Evolutionary conservation across 2,888 invertebrate species (phyloP).

Genomic region (Eilema caniola): DNA sequence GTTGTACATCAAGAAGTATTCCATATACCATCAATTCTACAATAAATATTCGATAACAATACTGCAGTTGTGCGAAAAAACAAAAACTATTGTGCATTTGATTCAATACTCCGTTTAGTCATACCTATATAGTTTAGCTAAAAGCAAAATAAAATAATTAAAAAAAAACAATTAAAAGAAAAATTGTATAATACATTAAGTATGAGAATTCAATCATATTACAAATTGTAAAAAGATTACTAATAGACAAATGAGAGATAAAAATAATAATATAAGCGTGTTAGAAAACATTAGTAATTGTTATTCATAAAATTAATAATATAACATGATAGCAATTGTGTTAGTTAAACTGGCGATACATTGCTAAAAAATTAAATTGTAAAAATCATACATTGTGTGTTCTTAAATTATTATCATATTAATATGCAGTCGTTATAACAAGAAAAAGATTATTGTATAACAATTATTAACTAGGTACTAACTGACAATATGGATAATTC

Average conservation of each 20-base stretch:
- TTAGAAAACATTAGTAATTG: slow-evolving; percentile 54
- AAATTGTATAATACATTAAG: slow-evolving; percentile 50
- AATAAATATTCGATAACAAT: slow-evolving; percentile 25
- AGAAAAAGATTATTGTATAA: slow-evolving; percentile 20
- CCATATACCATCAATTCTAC: slow-evolving; percentile 40
- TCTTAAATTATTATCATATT: slow-evolving; percentile 25
- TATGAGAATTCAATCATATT: slow-evolving; percentile 51
- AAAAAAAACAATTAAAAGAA: slow-evolving; percentile 44
- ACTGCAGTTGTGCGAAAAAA: slow-evolving; percentile 58
- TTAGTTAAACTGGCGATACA: slow-evolving; percentile 49
- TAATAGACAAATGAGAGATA: slow-evolving; percentile 46
- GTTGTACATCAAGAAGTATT: slow-evolving; percentile 18
- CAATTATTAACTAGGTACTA: background rate
- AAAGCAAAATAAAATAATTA: slow-evolving; percentile 58
- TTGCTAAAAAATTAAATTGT: slow-evolving; percentile 30
- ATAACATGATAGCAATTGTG: slow-evolving; percentile 43
- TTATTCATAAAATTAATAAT: slow-evolving; percentile 46
- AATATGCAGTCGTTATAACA: slow-evolving; percentile 39
- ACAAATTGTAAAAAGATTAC: slow-evolving; percentile 50
- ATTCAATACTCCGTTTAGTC: slow-evolving; percentile 56
- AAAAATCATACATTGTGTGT: slow-evolving; percentile 35
- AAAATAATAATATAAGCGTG: slow-evolving; percentile 52
- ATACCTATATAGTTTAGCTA: slow-evolving; percentile 35
- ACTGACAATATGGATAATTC: slow-evolving; percentile 12
- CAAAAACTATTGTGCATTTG: slow-evolving; percentile 63